Base-by-base conservation (phyloP, 2,113 vertebrate species). In the Felis chaus region DNA sequence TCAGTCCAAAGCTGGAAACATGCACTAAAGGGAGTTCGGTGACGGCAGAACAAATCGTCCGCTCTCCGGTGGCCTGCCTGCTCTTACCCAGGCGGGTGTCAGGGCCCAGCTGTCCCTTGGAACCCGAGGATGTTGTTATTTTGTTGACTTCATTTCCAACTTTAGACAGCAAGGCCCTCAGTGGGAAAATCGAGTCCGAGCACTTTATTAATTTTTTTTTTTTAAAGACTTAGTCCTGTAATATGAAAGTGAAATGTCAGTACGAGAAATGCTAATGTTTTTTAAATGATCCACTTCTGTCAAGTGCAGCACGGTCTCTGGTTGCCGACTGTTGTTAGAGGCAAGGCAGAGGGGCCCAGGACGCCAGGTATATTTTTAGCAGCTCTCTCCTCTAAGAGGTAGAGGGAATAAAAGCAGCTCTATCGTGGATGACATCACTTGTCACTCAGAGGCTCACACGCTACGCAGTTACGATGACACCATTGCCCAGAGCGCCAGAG, bases 131-230 rank as follows among this genome's bases (percentile, higher is more conserved):
- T 97, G 98, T 96, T 98, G 98, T 98, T 98, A 97, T 76, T 93
- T 96, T 98, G 98, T 98, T 98, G 98, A 98, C 98, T 99, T 98
- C 90, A 88, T 95, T 98, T 98, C 97, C 94, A 98, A 98, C 97
- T 84, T 97, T 97, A 98, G 98, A 98, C 97, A 98, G 98, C 97
- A 98, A 98, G 97, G 98, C 97, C 98, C 98, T 98, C 98, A 61
- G 96, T 95, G 98, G 98, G 98, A 98, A 98, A 98, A 98, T 98
- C 98, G 98, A 96, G 94, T 98, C 98, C 97, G 98, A 98, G 97
- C 97, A 98, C 98, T 99, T 98, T 98, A 99, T 99, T 99, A 98
- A 98, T 50, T 12, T 50, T 50, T 97, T 98, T 98, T 97, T 98
- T 97, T 36, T 93, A 94, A 98, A 98, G 97, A 97, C 91, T 13